A percentile compares a stretch with the other conserved stretches of the same genome.
Conservation (phyloP, 2,113 vertebrate species). For the Mobula birostris region DNA sequence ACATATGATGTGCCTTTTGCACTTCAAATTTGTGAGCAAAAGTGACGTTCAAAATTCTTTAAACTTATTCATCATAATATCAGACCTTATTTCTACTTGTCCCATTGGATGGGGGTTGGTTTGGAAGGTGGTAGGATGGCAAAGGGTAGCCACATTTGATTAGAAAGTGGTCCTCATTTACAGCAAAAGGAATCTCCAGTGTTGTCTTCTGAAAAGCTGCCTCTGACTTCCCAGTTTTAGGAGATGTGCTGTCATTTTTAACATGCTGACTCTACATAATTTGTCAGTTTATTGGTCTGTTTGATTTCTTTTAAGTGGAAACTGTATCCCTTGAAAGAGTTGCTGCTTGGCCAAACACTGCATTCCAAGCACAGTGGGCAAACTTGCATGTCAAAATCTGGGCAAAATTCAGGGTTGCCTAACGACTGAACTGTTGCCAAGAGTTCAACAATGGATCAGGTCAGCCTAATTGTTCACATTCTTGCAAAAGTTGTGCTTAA, state of each 20-base stretch:
- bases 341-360: neutral
- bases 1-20: neutral
- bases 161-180: neutral
- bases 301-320: neutral
- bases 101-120: neutral
- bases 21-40: neutral
- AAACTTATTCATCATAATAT: neutral
- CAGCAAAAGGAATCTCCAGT: neutral
- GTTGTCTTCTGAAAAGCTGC: neutral
- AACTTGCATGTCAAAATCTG: neutral
- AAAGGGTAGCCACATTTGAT: neutral
- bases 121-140: too few species aligned
- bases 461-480: neutral
- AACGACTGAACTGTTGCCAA: neutral
- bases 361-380: neutral
- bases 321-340: neutral
- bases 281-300: neutral
- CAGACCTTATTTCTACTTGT: neutral
- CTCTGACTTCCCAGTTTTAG: neutral
- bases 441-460: neutral
- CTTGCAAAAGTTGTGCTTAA: neutral
- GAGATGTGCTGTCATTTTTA: neutral
- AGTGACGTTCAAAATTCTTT: neutral
- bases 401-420: too few species aligned
- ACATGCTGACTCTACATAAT: neutral